Base-by-base conservation (phyloP, 2,113 vertebrate genomes). In the Verasper variegatus region DNA sequence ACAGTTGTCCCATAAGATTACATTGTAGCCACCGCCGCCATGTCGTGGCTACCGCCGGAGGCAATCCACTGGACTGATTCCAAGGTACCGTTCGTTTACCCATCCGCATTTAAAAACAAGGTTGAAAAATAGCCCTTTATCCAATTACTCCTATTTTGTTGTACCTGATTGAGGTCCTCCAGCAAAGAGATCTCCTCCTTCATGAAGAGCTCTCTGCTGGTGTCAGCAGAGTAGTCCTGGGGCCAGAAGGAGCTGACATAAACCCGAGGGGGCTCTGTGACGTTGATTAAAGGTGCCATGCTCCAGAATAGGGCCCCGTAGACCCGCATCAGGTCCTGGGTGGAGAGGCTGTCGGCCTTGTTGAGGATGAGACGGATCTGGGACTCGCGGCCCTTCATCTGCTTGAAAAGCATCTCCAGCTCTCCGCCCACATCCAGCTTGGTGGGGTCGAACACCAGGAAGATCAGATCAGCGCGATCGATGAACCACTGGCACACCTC, bases 401-500 rank as follows among this genome's bases (percentile, higher is more conserved):
- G 98, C 3, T 92, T 95, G 86, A 99, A 99, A 45, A 99, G 95
- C 95, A 95, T 97, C 94, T 98, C 98, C 80, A 99, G 89, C 90
- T 99, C 98, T 56, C 97, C 94, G 15, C 97, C 97, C 69, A 99
- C 98, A 0, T 99, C 98, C 88, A 99, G 89, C 90, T 99, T 99
- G 0, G 98, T 99, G 37, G 98, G 98, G 88, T 99, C 98, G 42
- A 99, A 99, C 83, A 98, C 97, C 18, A 99, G 95, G 65, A 99
- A 99, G 91, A 99, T 99, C 69, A 99, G 95, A 75, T 99, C 98
- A 0, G 98, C 98, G 74, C 98, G 95, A 78, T 99, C 98, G 0
- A 99, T 99, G 91, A 99, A 99, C 98, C 98, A 99, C 86, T 99
- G 98, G 90, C 98, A 99, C 85, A 99, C 98, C 0, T 99, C 98